Base-by-base conservation (phyloP, 2,113 vertebrate genomes). In the Siphamia tubifer region DNA sequence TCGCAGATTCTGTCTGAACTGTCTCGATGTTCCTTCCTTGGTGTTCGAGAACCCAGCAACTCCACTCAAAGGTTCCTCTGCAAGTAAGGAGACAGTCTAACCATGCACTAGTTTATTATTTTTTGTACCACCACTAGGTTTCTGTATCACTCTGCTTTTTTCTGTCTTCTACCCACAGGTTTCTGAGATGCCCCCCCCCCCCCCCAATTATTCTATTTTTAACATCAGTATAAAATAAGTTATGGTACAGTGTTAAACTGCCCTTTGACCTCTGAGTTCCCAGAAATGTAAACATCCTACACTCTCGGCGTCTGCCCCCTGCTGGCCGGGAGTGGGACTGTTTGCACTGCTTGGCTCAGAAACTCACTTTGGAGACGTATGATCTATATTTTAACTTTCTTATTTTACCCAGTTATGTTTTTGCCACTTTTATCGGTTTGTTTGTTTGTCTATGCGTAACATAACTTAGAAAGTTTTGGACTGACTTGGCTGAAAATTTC, bases 211-310 rank as follows among this genome's bases (percentile, higher is more conserved):
- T 4, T 44, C 2, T 9, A 13, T 9, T 40, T 17, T 13, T 1
- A 32, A 52, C 20, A 12, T 9, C 4, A 3, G 2, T 3, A 34
- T 51, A 8, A 8, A 0, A 8, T 25, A 23, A 27, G 2, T 7
- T n/a, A 5, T 7, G 9, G 1, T 8, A 11, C 1, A 0, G 12
- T 47, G 30, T 38, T 3, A 28, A 36, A 19, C 20, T 36, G 12
- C n/a, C 23, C 35, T 23, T 28, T 45, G 65, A 75, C 49, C 47
- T 74, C 73, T 92, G 93, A 95, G 95, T 35, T 89, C 86, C 92
- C 95, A 95, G 93, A 87, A 91, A 79, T 99, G 97, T 99, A 99
- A 98, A 99, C 96, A 99, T 96, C 97, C 97, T 98, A 98, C 96
- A 98, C 96, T 98, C 96, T 98, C 96, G 97, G 96, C 95, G 94